Conservation (phyloP, 2,888 invertebrate genomes). For the Arctia plantaginis region DNA sequence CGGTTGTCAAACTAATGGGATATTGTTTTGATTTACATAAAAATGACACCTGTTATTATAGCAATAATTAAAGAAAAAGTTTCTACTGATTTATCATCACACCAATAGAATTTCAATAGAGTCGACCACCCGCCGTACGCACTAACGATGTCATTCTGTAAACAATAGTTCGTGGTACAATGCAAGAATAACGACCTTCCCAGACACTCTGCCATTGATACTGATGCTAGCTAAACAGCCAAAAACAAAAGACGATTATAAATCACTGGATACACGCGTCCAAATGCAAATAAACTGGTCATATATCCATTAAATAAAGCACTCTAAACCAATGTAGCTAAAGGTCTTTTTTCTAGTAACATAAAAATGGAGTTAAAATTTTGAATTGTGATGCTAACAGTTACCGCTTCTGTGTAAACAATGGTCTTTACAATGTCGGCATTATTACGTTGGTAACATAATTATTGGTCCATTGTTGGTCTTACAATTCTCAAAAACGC, state of each 20-base stretch:
- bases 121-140: conserved; percentile 82
- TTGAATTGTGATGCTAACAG: conserved; percentile 56
- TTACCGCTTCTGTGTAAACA: conserved; percentile 82
- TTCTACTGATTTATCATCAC: conserved; percentile 80
- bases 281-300: conserved; percentile 62
- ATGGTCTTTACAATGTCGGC: conserved; percentile 76
- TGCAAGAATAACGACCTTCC: conserved; percentile 84
- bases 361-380: conserved; percentile 28
- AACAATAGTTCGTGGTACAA: conserved; percentile 82
- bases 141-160: conserved; percentile 83
- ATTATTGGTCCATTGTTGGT: conserved; percentile 77
- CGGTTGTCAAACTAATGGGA: conserved; percentile 26
- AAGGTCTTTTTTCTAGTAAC: conserved; percentile 30
- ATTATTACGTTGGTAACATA: conserved; percentile 80
- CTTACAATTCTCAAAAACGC: conserved; percentile 74
- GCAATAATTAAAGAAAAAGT: conserved; percentile 72
- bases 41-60: conserved; percentile 62
- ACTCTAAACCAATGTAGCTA: conserved; percentile 52
- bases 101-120: conserved; percentile 83
- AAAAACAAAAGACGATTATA: conserved; percentile 85
- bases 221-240: conserved; percentile 79
- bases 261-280: conserved; percentile 78
- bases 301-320: conserved; percentile 41
- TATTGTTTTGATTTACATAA: conserved; percentile 55
- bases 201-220: conserved; percentile 77